Evolutionary conservation across 2,888 invertebrate species (phyloP).

Genomic region (Melanostoma scalare): DNA sequence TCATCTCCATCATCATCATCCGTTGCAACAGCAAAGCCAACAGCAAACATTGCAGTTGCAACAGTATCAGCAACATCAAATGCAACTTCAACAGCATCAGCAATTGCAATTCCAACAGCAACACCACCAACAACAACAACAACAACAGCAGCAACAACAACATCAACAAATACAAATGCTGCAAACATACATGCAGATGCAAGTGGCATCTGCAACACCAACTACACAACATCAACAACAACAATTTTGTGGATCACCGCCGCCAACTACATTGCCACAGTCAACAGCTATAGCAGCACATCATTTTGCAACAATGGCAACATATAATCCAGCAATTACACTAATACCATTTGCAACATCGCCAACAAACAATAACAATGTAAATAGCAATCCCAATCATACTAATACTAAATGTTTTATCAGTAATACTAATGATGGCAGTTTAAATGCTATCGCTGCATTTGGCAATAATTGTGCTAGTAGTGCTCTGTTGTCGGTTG

Average conservation of each 20-base stretch:
- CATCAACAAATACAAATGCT: constrained; percentile 79
- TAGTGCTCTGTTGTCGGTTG: constrained; percentile 72
- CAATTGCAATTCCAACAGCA: constrained; percentile 77
- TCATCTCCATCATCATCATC: constrained; percentile 72
- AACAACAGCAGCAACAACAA: constrained; percentile 78
- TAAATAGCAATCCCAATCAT: constrained; percentile 82
- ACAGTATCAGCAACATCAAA: constrained; percentile 76
- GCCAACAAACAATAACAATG: constrained; percentile 79
- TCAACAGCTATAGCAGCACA: constrained; percentile 60
- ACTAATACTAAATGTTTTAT: constrained; percentile 80
- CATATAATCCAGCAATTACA: constrained; percentile 76
- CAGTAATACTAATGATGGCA: constrained; percentile 65
- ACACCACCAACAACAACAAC: constrained; percentile 76
- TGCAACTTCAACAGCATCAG: constrained; percentile 75
- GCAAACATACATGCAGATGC: constrained; percentile 80
- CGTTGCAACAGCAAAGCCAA: constrained; percentile 57
- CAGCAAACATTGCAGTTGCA: constrained; percentile 76
- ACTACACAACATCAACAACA: constrained; percentile 75
- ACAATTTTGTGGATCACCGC: constrained; percentile 74
- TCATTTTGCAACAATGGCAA: constrained; percentile 77
- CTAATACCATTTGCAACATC: constrained; percentile 77
- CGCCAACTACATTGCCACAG: constrained; percentile 60
- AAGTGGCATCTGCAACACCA: constrained; percentile 77
- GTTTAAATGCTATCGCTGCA: constrained; percentile 75
- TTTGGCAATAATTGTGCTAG: constrained; percentile 76